Evolutionary conservation across 2,113 vertebrate genomes (phyloP).

Genomic region (Dinomys branickii): DNA sequence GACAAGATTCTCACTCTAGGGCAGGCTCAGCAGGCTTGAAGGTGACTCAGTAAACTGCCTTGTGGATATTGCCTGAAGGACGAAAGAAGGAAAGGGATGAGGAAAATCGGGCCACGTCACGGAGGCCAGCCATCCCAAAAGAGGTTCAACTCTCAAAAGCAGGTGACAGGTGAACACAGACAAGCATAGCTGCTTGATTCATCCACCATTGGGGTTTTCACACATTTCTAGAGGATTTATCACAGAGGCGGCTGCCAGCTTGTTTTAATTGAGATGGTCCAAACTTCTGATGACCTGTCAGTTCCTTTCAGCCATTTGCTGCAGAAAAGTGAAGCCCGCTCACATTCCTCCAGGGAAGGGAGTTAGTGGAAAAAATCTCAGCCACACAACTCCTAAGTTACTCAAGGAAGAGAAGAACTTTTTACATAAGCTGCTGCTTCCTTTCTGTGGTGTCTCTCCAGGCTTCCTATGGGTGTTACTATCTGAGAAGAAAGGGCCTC

Average conservation of each 20-base stretch:
- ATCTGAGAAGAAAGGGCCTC: not conserved
- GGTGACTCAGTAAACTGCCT: conserved; percentile 3
- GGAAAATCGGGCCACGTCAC: not conserved
- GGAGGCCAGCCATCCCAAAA: not conserved
- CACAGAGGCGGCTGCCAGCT: not conserved
- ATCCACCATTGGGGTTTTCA: not conserved
- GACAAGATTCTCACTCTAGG: not conserved
- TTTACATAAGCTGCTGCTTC: not conserved
- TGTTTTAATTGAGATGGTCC: not conserved
- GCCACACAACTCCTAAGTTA: not conserved
- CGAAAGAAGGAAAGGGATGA: not conserved
- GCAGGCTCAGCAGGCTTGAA: not conserved
- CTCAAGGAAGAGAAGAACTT: not conserved
- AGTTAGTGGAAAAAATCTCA: not conserved
- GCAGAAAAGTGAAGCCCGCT: not conserved
- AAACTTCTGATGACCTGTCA: not conserved
- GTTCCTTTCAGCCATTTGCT: not conserved
- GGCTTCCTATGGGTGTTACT: not conserved
- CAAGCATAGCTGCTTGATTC: not conserved
- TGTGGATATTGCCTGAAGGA: not conserved
- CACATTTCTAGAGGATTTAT: not conserved
- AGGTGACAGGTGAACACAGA: not conserved
- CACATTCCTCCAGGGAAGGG: not conserved
- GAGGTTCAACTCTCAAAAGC: not conserved
- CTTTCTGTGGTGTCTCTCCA: not conserved